Percentiles rank a stretch among this genome's conserved stretches.
phyloP scores from a whole-genome alignment of 1,140 invertebrate species.

The Cydia splendana region DNA sequence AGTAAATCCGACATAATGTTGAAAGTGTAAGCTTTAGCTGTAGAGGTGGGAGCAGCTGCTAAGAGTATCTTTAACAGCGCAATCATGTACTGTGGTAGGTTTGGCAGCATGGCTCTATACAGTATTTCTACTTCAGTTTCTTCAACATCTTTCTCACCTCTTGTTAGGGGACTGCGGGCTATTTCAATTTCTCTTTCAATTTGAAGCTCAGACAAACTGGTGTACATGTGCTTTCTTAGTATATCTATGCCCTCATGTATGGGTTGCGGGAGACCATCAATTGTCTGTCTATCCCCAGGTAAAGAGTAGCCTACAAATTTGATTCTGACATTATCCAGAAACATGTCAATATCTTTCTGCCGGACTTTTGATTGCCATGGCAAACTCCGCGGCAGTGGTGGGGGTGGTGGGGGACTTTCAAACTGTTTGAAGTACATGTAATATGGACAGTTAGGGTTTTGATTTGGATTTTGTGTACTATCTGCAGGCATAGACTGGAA shows the following conservation, averaged over 20 bases:
- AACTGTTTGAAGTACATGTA: slow-evolving; percentile 74
- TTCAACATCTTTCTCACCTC: slow-evolving; percentile 86
- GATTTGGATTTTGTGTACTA: slow-evolving; percentile 56
- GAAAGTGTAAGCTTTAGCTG: slow-evolving; percentile 98
- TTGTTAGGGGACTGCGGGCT: slow-evolving; percentile 87
- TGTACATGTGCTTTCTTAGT: slow-evolving; percentile 93
- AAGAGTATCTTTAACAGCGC: slow-evolving; percentile 97
- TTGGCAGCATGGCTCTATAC: slow-evolving; percentile 95
- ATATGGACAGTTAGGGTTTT: slow-evolving; percentile 65
- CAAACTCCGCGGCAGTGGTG: slow-evolving; percentile 82
- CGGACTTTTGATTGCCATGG: slow-evolving; percentile 98
- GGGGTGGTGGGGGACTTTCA: slow-evolving; percentile 79
- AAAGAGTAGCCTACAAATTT: slow-evolving; percentile 98
- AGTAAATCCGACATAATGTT: slow-evolving; percentile 99
- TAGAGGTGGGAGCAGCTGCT: slow-evolving; percentile 98
- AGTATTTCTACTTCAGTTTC: slow-evolving; percentile 92
- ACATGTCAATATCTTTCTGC: slow-evolving; percentile 94
- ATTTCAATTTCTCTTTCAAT: slow-evolving; percentile 92
- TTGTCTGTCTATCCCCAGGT: slow-evolving; percentile 90
- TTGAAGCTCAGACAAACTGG: slow-evolving; percentile 90
- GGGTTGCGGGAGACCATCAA: slow-evolving; percentile 95
- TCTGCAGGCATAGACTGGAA: slow-evolving; percentile 70
- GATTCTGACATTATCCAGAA: slow-evolving; percentile 93
- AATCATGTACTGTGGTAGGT: slow-evolving; percentile 98
- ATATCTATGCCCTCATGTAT: slow-evolving; percentile 97